Percentiles rank a stretch among this genome's conserved stretches.
Evolutionary conservation across 2,113 vertebrate species (phyloP).

Genomic region (Oncorhynchus tshawytscha): DNA sequence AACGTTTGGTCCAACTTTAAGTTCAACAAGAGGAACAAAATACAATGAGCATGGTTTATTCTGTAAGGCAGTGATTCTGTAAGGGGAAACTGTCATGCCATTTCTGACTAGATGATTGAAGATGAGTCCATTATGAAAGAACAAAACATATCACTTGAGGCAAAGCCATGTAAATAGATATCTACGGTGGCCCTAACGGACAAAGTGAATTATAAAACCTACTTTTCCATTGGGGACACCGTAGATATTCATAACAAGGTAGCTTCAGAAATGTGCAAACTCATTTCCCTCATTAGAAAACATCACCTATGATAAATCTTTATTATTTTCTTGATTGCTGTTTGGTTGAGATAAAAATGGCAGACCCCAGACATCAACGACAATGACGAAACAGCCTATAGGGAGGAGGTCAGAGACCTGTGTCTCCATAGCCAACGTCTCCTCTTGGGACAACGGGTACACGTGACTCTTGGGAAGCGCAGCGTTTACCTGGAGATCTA

Average conservation of each 20-base stretch:
- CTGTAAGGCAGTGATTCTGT: background rate
- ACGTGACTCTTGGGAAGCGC: too few relatives aligned
- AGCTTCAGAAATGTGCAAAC: background rate
- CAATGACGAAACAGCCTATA: too few relatives aligned
- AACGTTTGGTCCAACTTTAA: constrained; percentile 3
- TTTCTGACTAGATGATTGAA: too few relatives aligned
- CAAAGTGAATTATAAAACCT: background rate
- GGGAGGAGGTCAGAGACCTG: too few relatives aligned
- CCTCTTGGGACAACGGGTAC: too few relatives aligned
- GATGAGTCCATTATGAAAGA: background rate
- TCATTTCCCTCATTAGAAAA: too few relatives aligned
- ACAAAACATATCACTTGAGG: background rate
- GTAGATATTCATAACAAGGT: background rate
- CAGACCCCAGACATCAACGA: background rate
- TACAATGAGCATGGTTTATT: background rate
- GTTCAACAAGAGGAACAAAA: background rate
- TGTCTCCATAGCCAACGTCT: too few relatives aligned
- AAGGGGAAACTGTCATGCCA: background rate
- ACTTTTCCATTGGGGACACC: background rate
- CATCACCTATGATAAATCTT: background rate
- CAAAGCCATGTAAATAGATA: background rate
- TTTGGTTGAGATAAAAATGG: background rate
- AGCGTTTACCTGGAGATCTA: too few relatives aligned
- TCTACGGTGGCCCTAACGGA: background rate
- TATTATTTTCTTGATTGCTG: background rate